Base-by-base conservation (phyloP, 2,113 vertebrate genomes). In the Formicarius rufipectus region DNA sequence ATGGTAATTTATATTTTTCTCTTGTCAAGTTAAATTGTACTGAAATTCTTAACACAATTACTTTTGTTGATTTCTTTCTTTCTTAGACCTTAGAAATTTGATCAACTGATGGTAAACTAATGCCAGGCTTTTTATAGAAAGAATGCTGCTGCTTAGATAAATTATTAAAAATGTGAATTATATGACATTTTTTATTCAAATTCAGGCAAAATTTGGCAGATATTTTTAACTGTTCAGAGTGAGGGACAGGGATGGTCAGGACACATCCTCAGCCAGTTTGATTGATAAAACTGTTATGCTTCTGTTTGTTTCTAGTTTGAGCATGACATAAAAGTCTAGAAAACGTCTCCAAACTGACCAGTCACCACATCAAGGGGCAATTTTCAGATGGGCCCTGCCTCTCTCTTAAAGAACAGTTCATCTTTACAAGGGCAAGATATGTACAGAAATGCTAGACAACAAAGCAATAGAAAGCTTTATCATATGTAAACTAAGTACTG, bases 1-100 rank as follows among this genome's bases (percentile, higher is more conserved):
- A 13, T 19, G 6, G 23, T 45, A 84, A 69, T 77, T 90, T 87
- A 6, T 60, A 47, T 69, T 73, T 84, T 84, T 87, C 27, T 95
- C 35, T n/a, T 77, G 14, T 86, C 55, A 76, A 55, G 35, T 39
- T 69, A 82, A 87, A 84, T 81, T 66, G 10, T 42, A 84, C 35
- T 67, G 63, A 83, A 79, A 69, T 88, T 91, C 45, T 88, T 93
- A 40, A 73, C 95, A 88, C 44, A 76, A 76, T 84, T 94, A 47
- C 42, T 90, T 55, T 49, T 50, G 40, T 73, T 5, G 9, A 76
- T 22, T 37, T 42, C 35, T 62, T 82, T 64, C 68, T 85, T 35
- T 90, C n/a, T 69, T 67, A 74, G 59, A 47, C 19, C 39, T 71
- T 59, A 69, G 55, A 89, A 63, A 58, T 84, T 56, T 69, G 8